Evolutionary conservation across 2,888 invertebrate genomes (phyloP), one percentile per base, ranked within the genome.

Genomic region (Apodemia hepburni): DNA sequence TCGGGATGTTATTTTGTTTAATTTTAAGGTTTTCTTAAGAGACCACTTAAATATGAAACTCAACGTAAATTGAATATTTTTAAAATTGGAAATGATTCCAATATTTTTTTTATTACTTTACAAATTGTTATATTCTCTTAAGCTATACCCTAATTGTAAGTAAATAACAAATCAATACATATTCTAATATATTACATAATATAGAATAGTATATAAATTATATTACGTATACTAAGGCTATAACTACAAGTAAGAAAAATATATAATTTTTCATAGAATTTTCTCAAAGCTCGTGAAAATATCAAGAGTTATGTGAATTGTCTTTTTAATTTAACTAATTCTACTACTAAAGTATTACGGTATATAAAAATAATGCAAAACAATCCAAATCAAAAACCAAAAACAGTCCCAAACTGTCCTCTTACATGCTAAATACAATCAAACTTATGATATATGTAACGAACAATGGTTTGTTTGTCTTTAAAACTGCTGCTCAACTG

Each of bases 181-280:
- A 42, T 58, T 58, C 61, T 62, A 63, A 60, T 61, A 59, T 59
- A 60, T 62, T 61, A 65, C 62, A 63, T 62, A 62, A 61, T 57
- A 62, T 63, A 68, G 61, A 66, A 54, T 42, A 42, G 15, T 61
- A 61, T 61, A 66, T 64, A 61, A 58, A 61, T 62, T 62, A 62
- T 61, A 62, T 65, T 75, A 71, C 72, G 73, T 76, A 75, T 73
- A 69, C 82, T 82, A 82, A 61, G 73, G 66, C 71, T 84, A 84
- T 84, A 75, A 73, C 82, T 88, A 87, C 75, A 80, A 84, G 87
- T 90, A 90, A 85, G 85, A 89, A 90, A 90, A 90, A 90, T 89
- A 90, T 87, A 89, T 84, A 81, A 73, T 76, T 74, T 73, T 79
- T 77, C 78, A 76, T 74, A 84, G 86, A 86, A 84, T 83, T 78